Conservation (phyloP, 1,140 invertebrate genomes). For the Sarcophaga peregrina region DNA sequence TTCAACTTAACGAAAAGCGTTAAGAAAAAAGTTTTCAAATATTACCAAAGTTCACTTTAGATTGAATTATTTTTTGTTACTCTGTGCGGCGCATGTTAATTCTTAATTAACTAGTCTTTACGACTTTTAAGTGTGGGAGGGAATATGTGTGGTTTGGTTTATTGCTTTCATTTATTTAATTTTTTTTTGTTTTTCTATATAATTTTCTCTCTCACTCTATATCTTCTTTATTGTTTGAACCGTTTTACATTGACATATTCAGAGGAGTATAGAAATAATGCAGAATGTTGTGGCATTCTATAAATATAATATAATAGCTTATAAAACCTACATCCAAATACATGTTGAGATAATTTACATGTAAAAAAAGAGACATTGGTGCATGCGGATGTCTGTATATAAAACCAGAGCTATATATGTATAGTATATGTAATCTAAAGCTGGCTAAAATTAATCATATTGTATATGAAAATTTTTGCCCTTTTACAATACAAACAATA, state of each 20-base stretch:
- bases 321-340: conserved; percentile 1
- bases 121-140: conserved; percentile 27
- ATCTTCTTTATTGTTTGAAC: neutral
- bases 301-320: neutral
- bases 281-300: neutral
- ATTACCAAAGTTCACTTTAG: too few relatives aligned
- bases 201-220: neutral
- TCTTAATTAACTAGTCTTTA: neutral
- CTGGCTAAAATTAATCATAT: neutral
- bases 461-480: neutral
- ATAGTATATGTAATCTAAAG: neutral
- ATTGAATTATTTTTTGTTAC: too few relatives aligned
- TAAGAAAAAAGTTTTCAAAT: too few relatives aligned
- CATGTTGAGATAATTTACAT: neutral
- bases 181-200: neutral
- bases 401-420: neutral
- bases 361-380: neutral
- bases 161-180: neutral
- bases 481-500: neutral
- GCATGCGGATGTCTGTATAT: neutral
- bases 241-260: conserved; percentile 4
- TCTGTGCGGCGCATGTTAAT: neutral
- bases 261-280: neutral
- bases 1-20: too few relatives aligned
- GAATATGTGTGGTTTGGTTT: neutral